Evolutionary conservation across 1,140 invertebrate genomes (phyloP), one percentile per base, ranked within the genome.

Genomic region (Drosophila pruinosa): DNA sequence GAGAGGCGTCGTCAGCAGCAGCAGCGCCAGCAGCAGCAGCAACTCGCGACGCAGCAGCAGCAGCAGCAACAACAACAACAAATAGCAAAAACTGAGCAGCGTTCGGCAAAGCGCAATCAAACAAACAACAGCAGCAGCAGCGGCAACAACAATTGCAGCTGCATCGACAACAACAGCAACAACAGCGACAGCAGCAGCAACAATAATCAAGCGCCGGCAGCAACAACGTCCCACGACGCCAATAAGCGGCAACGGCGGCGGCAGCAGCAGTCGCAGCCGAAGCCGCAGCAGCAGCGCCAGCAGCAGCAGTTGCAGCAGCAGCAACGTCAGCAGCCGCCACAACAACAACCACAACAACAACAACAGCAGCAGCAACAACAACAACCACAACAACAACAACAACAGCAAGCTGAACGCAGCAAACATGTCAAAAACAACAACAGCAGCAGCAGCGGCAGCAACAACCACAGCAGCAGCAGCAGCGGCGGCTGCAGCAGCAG

Each of bases 71-170:
- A 86, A 80, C 81, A 86, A 86, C 57, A 85, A 83, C 41, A 83
- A 85, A 85, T 85, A 85, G 81, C 81, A 86, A 77, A 85, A 85
- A 86, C 77, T 85, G 69, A 80, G 65, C 73, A 86, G 81, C 81
- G 81, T 85, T 86, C 81, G 80, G 81, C 81, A 85, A 67, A 85
- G 69, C 81, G 81, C 81, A 85, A 36, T 41, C 57, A 74, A 64
- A 63, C 4, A 52, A 65, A 2, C 41, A 67, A 2, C 26, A 43
- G 7, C 50, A 54, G 19, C 61, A 73, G 41, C 75, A 63, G 1
- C 63, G 48, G n/a, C 39, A 19, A 12, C 10, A 36, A 5, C 57
- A 19, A 5, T 34, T 19, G n/a, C 34, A 21, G 19, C 38, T 4
- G 6, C 38, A 45, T 2, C 43, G 26, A n/a, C 34, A 62, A 39